Percentiles rank a stretch among this genome's conserved stretches.
Conservation (phyloP, 1,140 invertebrate species). For the Drosophila ercepeae region DNA sequence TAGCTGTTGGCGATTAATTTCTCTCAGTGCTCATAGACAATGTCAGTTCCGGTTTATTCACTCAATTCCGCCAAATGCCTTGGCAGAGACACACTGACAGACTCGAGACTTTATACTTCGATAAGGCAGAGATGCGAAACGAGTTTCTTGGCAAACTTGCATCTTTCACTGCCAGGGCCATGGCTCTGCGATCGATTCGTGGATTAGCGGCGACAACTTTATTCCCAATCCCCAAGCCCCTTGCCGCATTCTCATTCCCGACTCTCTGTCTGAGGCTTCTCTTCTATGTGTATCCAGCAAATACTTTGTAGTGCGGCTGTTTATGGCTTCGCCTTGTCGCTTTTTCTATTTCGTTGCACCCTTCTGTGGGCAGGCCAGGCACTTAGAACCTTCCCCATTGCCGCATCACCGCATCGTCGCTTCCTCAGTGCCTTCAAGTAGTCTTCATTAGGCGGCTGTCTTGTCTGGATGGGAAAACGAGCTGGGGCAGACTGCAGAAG, state of each 20-base stretch:
- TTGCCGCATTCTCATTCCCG: neutral
- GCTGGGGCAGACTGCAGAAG: slow-evolving; percentile 5
- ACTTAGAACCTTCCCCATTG: slow-evolving; percentile 39
- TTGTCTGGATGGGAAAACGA: slow-evolving; percentile 47
- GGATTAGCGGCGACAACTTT: slow-evolving; percentile 67
- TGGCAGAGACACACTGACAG: slow-evolving; percentile 32
- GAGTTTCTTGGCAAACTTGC: slow-evolving; percentile 36
- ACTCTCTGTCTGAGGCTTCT: slow-evolving; percentile 19
- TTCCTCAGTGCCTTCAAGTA: slow-evolving; percentile 49
- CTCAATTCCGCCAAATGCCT: slow-evolving; percentile 39
- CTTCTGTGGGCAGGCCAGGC: slow-evolving; percentile 28
- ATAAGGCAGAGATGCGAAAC: slow-evolving; percentile 47
- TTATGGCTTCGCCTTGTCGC: slow-evolving; percentile 38
- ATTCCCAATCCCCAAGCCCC: slow-evolving; percentile 23
- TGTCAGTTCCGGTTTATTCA: slow-evolving; percentile 69
- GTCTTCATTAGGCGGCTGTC: slow-evolving; percentile 72
- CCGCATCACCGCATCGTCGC: slow-evolving; percentile 23
- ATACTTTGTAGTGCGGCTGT: slow-evolving; percentile 39
- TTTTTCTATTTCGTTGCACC: slow-evolving; percentile 15
- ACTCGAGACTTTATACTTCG: slow-evolving; percentile 22
- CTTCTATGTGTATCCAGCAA: slow-evolving; percentile 23
- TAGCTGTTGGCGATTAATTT: neutral
- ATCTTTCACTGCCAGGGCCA: slow-evolving; percentile 72
- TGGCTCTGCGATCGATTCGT: slow-evolving; percentile 47
- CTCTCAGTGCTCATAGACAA: slow-evolving; percentile 11